Conservation (phyloP, 1,140 invertebrate species). For the Stegodyphus dumicola region DNA sequence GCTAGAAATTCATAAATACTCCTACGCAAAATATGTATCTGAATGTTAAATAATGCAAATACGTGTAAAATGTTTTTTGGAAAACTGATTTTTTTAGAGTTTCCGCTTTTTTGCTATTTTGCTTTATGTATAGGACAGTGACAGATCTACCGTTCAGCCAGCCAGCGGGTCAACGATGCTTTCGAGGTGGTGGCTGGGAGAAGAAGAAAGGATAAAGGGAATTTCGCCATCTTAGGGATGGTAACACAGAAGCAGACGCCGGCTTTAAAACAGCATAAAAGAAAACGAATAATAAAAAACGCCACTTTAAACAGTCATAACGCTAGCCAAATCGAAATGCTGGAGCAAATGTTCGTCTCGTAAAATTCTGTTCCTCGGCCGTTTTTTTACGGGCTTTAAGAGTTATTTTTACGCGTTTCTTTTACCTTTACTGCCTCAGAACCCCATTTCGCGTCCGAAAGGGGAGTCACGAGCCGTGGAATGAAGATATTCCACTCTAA, state of each 20-base stretch:
- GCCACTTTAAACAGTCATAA: constrained; percentile 52
- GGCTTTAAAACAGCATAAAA: constrained; percentile 18
- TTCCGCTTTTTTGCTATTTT: too few relatives aligned
- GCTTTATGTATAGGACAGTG: too few relatives aligned
- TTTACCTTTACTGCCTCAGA: constrained; percentile 36
- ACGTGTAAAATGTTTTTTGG: too few relatives aligned
- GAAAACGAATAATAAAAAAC: constrained; percentile 36
- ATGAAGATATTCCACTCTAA: constrained; percentile 21
- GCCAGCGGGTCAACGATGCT: too few relatives aligned
- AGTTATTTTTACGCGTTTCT: constrained; percentile 50
- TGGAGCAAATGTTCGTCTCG: constrained; percentile 45
- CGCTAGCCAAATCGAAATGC: constrained; percentile 40
- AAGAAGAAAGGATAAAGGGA: neutral
- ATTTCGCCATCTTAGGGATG: neutral
- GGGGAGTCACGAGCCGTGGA: constrained; percentile 1
- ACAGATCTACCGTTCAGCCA: too few relatives aligned
- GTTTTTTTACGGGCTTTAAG: constrained; percentile 46
- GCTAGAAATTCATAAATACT: too few relatives aligned
- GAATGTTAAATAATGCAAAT: too few relatives aligned
- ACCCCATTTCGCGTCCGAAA: constrained; percentile 6
- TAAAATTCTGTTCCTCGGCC: constrained; percentile 23
- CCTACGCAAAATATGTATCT: too few relatives aligned
- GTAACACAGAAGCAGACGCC: constrained; percentile 1
- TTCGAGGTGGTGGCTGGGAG: neutral
- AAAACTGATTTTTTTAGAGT: too few relatives aligned